Base-by-base conservation (phyloP, 2,113 vertebrate species). In the Cryptomyrus ogoouensis region DNA sequence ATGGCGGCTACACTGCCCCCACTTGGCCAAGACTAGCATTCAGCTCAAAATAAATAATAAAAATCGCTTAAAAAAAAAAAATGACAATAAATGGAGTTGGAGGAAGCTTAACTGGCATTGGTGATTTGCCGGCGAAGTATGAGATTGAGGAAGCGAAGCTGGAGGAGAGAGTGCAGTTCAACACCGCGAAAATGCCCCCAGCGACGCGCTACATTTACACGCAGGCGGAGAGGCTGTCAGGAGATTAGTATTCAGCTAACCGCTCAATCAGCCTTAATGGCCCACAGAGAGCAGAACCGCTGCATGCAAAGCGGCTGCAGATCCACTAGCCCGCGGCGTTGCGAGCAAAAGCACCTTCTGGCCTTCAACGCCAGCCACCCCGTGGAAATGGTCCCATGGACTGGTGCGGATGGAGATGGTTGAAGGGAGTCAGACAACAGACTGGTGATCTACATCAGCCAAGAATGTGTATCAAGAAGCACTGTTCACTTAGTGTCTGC, bases 181-280 rank as follows among this genome's bases (percentile, higher is more conserved):
- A 31, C 13, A 13, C 12, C 0, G 31, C 1, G 7, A 7, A 62
- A 5, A 66, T 24, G 42, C 52, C 21, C 27, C 53, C n/a, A 62
- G 31, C 24, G 17, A 10, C 35, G 9, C 2, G 39, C 10, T 62
- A 12, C 35, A 44, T 85, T 85, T 46, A 85, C 46, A 84, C 42
- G 17, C 24, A 24, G 46, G 21, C 84, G 10, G 49, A 50, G 70
- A 87, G 85, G n/a, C 49, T 47, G 83, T 46, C 42, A 46, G 83
- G 49, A 87, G 27, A 52, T 53, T 87, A 87, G 85, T 35, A 53
- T 46, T 88, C 87, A 62, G 87, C 42, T 12, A 88, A 42, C 19
- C 21, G 56, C 53, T 42, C 87, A 44, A 42, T 88, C 53, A n/a
- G 19, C 8, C 10, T 31, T 62, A 88, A 58, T 88, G 44, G 53